Percentiles rank a stretch among this genome's conserved stretches.
These are phyloP conservation scores for Apus apus DNA, from an alignment of 2,113 vertebrate species.

Conservation along the genomic window DNA sequence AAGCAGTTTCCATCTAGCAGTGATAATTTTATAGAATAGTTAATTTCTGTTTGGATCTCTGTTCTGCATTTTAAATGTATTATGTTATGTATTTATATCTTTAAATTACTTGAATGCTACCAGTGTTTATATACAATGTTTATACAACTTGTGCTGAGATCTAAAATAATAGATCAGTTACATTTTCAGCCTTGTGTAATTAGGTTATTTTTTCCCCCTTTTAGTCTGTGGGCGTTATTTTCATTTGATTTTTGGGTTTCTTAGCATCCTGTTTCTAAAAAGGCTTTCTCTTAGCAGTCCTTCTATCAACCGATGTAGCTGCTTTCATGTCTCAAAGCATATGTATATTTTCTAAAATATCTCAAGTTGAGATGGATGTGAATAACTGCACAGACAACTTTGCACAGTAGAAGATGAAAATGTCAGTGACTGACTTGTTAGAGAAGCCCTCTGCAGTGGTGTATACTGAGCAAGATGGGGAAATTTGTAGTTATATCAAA, in stretches of 20 bases:
- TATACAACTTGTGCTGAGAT: not conserved
- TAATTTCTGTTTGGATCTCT: not conserved
- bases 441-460: not conserved
- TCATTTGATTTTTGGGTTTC: not conserved
- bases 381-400: not conserved
- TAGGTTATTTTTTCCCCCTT: not conserved
- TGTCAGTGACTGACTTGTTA: not conserved
- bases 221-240: not conserved
- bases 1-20: not conserved
- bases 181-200: not conserved
- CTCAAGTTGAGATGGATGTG: not conserved
- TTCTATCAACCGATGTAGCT: not conserved
- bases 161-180: not conserved
- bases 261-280: slow-evolving; percentile 43
- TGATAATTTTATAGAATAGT: not conserved
- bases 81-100: not conserved
- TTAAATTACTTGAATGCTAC: not conserved
- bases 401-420: not conserved
- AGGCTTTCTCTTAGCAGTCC: not conserved
- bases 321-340: not conserved
- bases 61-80: not conserved
- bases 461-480: not conserved
- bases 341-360: not conserved
- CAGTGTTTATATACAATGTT: not conserved
- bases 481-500: not conserved